Conservation (phyloP, 2,888 invertebrate species). For the Slavum lentiscoides region DNA sequence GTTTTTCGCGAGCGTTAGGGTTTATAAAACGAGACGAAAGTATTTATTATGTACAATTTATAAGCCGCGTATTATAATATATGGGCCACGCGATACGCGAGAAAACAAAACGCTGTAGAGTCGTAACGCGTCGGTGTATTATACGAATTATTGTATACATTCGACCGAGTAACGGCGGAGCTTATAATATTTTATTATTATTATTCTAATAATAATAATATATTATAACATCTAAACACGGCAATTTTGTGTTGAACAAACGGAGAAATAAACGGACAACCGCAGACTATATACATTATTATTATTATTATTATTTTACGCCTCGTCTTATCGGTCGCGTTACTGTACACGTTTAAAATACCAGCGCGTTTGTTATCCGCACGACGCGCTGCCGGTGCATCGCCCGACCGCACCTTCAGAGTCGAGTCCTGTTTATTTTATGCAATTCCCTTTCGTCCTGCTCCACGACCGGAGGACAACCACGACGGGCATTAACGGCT, state of each 20-base stretch:
- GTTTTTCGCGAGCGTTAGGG: neutral
- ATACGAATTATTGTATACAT: neutral
- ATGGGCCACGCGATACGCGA: neutral
- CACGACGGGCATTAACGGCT: neutral
- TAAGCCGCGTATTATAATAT: neutral
- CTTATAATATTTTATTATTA: too few relatives aligned
- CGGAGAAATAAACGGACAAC: neutral
- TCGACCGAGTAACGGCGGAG: neutral
- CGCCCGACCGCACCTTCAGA: neutral
- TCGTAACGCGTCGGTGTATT: slow-evolving; percentile 34
- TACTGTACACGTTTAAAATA: slow-evolving; percentile 9
- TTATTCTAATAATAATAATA: too few relatives aligned
- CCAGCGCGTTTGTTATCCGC: slow-evolving; percentile 34
- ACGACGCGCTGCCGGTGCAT: slow-evolving; percentile 1
- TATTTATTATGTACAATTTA: neutral
- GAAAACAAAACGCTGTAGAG: neutral
- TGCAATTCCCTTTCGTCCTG: neutral
- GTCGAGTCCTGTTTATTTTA: neutral
- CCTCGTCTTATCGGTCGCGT: neutral
- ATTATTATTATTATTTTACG: too few relatives aligned
- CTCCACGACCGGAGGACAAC: neutral
- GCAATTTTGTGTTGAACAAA: too few relatives aligned
- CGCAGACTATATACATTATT: too few relatives aligned
- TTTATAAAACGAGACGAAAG: neutral
- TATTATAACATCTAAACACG: too few relatives aligned